A percentile compares a stretch with the other conserved stretches of the same genome.
Conservation (phyloP, 2,888 invertebrate species). For the Bhutanitis thaidina region DNA sequence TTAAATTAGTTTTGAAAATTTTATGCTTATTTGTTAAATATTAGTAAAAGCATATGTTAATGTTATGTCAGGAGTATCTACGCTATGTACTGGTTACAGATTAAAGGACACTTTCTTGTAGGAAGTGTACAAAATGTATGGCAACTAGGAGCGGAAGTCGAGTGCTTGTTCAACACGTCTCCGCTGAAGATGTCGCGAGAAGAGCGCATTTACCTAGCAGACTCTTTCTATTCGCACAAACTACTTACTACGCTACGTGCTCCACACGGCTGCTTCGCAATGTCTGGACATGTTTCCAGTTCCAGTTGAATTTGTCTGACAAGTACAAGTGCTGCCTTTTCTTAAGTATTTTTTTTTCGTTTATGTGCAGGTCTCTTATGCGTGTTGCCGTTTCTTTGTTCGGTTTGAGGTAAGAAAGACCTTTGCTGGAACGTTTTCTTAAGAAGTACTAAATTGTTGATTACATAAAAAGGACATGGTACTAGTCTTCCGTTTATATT, state of each 20-base stretch:
- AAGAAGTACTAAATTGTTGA: background rate
- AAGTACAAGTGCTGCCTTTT: constrained; percentile 17
- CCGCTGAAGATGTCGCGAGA: constrained; percentile 48
- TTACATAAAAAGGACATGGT: background rate
- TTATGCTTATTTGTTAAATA: background rate
- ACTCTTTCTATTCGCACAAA: constrained; percentile 11
- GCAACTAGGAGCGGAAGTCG: constrained; percentile 51
- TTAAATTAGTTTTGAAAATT: background rate
- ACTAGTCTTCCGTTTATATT: background rate
- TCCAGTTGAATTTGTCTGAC: constrained; percentile 16
- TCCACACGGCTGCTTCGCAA: constrained; percentile 9
- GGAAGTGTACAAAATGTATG: constrained; percentile 40
- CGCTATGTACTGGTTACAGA: constrained; percentile 20
- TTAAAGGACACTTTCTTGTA: constrained; percentile 31
- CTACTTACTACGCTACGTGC: constrained; percentile 16
- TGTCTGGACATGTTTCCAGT: constrained; percentile 17
- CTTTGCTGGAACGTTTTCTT: background rate
- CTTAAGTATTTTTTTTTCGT: constrained; percentile 15
- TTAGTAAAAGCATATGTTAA: background rate
- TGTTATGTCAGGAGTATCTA: constrained; percentile 27
- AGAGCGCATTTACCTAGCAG: constrained; percentile 22
- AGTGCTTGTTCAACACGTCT: constrained; percentile 73
- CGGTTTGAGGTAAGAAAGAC: background rate
- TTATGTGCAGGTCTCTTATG: constrained; percentile 11
- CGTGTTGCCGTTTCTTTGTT: constrained; percentile 21